Conservation (phyloP, 2,888 invertebrate genomes). For the Oasisia sp. region DNA sequence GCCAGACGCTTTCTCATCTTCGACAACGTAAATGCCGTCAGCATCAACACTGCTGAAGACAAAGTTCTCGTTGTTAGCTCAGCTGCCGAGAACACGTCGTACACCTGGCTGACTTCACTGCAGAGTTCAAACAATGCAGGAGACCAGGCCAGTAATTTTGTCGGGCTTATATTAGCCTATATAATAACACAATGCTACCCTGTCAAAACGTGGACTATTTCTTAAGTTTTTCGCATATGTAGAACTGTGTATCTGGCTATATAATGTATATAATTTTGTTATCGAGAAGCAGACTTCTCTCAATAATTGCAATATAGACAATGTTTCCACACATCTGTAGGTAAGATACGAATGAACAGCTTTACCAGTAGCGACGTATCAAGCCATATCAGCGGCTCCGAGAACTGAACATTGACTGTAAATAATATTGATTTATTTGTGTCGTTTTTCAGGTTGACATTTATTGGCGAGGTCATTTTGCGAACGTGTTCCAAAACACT, state of each 20-base stretch:
- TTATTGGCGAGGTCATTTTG: constrained; percentile 18
- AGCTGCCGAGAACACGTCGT: constrained; percentile 26
- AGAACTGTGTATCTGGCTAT: no score
- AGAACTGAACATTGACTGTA: background rate
- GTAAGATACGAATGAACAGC: no score
- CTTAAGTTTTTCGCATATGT: no score
- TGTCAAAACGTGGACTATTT: background rate
- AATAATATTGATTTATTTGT: background rate
- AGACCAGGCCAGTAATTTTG: background rate
- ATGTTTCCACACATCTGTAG: no score
- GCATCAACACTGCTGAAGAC: background rate
- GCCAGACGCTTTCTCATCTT: constrained; percentile 23
- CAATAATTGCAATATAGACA: no score
- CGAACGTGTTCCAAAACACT: background rate
- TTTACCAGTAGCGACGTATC: no score
- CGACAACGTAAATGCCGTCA: constrained; percentile 24
- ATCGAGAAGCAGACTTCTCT: no score
- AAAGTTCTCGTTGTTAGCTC: constrained; percentile 21
- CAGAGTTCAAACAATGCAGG: background rate
- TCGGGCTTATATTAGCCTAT: background rate
- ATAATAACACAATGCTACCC: no score
- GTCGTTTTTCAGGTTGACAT: background rate
- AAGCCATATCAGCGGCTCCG: no score
- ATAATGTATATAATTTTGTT: no score
- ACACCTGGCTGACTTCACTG: constrained; percentile 24